phyloP scores from a whole-genome alignment of 2,797 vertebrate species.

The Gallinago nigripennis region DNA sequence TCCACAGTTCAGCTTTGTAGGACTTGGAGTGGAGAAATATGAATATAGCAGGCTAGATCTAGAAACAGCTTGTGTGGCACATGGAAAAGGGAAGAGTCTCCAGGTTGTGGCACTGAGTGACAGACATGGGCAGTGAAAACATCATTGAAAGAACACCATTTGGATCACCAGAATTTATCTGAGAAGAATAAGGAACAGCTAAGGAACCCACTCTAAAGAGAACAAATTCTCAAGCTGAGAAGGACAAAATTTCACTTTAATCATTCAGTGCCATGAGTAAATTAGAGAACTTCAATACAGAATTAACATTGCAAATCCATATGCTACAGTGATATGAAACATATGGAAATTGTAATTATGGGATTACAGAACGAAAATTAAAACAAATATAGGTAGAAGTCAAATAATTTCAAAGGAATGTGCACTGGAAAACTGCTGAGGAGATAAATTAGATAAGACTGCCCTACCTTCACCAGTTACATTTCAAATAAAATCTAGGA shows the following conservation, averaged over 20 bases:
- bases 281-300: background rate
- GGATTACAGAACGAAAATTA: slow-evolving; percentile 22
- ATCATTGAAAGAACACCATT: background rate
- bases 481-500: background rate
- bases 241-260: background rate
- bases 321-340: background rate
- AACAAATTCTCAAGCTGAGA: background rate
- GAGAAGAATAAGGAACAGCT: background rate
- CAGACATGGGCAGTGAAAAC: background rate
- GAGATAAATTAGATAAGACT: background rate
- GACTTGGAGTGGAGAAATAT: background rate
- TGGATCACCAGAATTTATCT: background rate
- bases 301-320: slow-evolving; percentile 4
- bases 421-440: background rate
- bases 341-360: background rate
- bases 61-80: background rate
- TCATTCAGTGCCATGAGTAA: background rate
- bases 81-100: background rate
- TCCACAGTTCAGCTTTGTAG: background rate
- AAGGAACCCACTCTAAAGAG: background rate
- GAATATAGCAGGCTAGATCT: background rate
- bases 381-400: background rate
- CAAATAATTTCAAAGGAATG: background rate
- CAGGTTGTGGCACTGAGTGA: background rate
- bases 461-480: background rate